Conservation (phyloP, 2,113 vertebrate species). For the Hypocryptadius cinnamomeus region DNA sequence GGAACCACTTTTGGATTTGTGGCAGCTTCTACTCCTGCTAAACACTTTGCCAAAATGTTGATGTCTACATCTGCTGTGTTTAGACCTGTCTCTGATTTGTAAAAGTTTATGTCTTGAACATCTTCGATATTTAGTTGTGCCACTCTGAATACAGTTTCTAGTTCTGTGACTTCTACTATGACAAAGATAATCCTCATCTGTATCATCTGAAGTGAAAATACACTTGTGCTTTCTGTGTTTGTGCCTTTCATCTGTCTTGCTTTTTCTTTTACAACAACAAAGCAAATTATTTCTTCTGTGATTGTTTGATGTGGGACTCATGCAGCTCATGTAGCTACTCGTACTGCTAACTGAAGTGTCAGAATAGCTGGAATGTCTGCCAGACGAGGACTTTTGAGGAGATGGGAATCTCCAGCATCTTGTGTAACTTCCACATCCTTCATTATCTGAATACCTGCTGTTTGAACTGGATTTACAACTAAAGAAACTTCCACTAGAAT, state of each 20-base stretch:
- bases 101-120: slow-evolving; percentile 62
- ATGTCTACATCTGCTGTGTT: slow-evolving; percentile 31
- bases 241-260: slow-evolving; percentile 52
- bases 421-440: slow-evolving; percentile 20
- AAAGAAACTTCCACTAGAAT: slow-evolving; percentile 6
- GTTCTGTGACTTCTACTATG: slow-evolving; percentile 17
- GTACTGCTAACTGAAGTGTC: slow-evolving; percentile 33
- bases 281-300: slow-evolving; percentile 3
- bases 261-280: slow-evolving; percentile 52
- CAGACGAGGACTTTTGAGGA: slow-evolving; percentile 47
- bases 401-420: slow-evolving; percentile 33
- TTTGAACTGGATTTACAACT: slow-evolving; percentile 33
- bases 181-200: neutral
- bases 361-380: slow-evolving; percentile 37
- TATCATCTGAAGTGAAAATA: slow-evolving; percentile 42
- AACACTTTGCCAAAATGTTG: neutral
- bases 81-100: slow-evolving; percentile 67
- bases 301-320: neutral
- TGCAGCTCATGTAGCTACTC: slow-evolving; percentile 11
- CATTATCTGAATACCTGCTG: slow-evolving; percentile 35
- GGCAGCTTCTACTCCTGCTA: neutral
- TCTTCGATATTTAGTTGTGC: slow-evolving; percentile 29
- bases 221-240: slow-evolving; percentile 64
- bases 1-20: slow-evolving; percentile 13
- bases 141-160: slow-evolving; percentile 9